Evolutionary conservation across 1,140 invertebrate species (phyloP).

Genomic region (Bombus fervidus): DNA sequence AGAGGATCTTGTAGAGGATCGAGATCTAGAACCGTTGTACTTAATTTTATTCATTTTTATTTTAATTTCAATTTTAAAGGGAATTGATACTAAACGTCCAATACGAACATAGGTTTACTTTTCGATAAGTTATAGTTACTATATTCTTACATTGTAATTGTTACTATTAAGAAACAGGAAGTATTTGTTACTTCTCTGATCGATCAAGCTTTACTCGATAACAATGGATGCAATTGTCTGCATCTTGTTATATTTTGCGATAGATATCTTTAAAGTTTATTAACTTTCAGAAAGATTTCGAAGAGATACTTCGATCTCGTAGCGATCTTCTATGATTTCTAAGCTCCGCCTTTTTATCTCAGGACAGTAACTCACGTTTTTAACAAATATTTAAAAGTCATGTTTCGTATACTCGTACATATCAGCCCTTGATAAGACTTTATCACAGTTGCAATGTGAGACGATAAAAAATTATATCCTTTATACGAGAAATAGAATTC

Average conservation of each 20-base stretch:
- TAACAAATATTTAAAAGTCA: neutral
- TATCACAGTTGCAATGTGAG: no score
- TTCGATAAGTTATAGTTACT: slow-evolving; percentile 3
- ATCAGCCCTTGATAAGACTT: neutral
- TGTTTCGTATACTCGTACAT: neutral
- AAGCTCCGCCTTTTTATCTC: slow-evolving; percentile 43
- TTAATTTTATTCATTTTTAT: neutral
- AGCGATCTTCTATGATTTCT: slow-evolving; percentile 2
- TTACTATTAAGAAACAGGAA: slow-evolving; percentile 35
- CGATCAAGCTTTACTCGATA: slow-evolving; percentile 57
- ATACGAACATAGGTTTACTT: neutral
- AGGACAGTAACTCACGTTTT: slow-evolving; percentile 12
- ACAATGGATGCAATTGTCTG: slow-evolving; percentile 30
- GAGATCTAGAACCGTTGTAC: neutral
- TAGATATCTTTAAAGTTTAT: neutral
- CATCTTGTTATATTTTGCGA: slow-evolving; percentile 20
- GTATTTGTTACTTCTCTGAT: slow-evolving; percentile 30
- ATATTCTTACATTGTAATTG: slow-evolving; percentile 13
- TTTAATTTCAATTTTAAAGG: neutral
- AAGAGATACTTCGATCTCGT: slow-evolving; percentile 32
- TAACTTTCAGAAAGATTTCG: neutral
- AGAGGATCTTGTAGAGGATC: neutral
- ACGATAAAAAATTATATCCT: slow-evolving; percentile 8
- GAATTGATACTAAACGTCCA: neutral
- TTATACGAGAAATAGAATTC: slow-evolving; percentile 1